Evolutionary conservation across 2,888 invertebrate species (phyloP), one percentile per base, ranked within the genome.

Genomic region (Eupithecia subumbrata): DNA sequence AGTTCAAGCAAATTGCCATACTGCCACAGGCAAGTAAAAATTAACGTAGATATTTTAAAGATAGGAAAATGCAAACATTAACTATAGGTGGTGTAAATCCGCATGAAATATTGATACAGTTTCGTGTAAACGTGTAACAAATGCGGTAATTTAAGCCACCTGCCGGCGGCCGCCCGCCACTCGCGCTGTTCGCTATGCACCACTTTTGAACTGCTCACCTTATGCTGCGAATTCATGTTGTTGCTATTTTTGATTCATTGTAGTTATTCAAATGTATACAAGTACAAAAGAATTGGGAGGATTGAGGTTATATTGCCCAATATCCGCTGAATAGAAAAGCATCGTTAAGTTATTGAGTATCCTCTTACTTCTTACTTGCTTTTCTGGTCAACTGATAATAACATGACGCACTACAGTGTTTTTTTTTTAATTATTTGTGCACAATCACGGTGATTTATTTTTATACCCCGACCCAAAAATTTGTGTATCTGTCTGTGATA

Each of bases 81-180:
- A 89, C 91, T 90, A 92, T 93, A 88, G 91, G 89, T 90, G 84
- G 92, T 92, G 93, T 93, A 94, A 94, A 95, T 95, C 92, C 92
- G 90, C 90, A 92, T 95, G 94, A 95, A 93, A 95, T 94, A 95
- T 95, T 94, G 94, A 94, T 95, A 94, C 94, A 94, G 94, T 94
- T 94, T 93, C 92, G 92, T 93, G 94, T 94, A 94, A 94, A 94
- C 94, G 94, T 93, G 94, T 94, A 94, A 94, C 94, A 94, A 94
- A 95, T 95, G 94, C 92, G 94, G 95, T 94, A 94, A 94, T 95
- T 94, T 91, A 88, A 92, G 90, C 90, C 95, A 95, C 95, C 94
- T 95, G 94, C 89, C 88, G 87, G 86, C 86, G 85, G 82, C 84
- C 88, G 89, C 88, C 85, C 88, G 89, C 88, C 85, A 83, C 85